Conservation (phyloP, 2,888 invertebrate genomes). For the Muscina levida region DNA sequence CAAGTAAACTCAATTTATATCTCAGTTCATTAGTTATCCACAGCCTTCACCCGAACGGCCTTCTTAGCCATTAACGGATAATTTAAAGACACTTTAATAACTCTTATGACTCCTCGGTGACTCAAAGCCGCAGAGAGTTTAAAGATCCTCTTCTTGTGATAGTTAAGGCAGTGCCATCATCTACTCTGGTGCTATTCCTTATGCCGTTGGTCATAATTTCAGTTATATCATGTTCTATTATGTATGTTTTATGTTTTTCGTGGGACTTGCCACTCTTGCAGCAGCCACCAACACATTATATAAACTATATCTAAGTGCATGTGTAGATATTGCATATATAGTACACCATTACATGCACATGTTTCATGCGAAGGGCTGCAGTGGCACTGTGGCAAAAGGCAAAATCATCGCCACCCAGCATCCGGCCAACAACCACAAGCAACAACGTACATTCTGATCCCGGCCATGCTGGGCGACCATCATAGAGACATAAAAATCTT, state of each 20-base stretch:
- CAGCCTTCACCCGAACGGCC: no score
- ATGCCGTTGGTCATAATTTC: slow-evolving; percentile 31
- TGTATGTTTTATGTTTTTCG: slow-evolving; percentile 36
- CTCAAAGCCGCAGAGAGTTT: not conserved
- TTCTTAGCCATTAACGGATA: no score
- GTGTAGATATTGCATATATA: not conserved
- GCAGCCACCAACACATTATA: slow-evolving; percentile 10
- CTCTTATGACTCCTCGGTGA: no score
- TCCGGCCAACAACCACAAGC: slow-evolving; percentile 22
- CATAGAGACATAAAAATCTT: slow-evolving; percentile 54
- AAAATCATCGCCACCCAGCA: slow-evolving; percentile 31
- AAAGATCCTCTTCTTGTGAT: not conserved
- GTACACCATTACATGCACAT: slow-evolving; percentile 44
- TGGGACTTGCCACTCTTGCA: slow-evolving; percentile 23
- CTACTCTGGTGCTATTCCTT: not conserved
- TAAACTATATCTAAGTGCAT: no score
- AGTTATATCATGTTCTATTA: slow-evolving; percentile 34
- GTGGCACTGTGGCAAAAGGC: slow-evolving; percentile 23
- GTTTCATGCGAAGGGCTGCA: slow-evolving; percentile 38
- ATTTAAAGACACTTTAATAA: no score
- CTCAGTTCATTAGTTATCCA: no score
- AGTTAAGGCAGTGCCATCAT: not conserved
- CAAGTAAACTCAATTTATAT: no score
- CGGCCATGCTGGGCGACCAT: slow-evolving; percentile 3
- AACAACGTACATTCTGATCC: not conserved